Percentiles rank a stretch among this genome's conserved stretches.
phyloP scores from a whole-genome alignment of 2,797 vertebrate species.

The Tachyglossus aculeatus region DNA sequence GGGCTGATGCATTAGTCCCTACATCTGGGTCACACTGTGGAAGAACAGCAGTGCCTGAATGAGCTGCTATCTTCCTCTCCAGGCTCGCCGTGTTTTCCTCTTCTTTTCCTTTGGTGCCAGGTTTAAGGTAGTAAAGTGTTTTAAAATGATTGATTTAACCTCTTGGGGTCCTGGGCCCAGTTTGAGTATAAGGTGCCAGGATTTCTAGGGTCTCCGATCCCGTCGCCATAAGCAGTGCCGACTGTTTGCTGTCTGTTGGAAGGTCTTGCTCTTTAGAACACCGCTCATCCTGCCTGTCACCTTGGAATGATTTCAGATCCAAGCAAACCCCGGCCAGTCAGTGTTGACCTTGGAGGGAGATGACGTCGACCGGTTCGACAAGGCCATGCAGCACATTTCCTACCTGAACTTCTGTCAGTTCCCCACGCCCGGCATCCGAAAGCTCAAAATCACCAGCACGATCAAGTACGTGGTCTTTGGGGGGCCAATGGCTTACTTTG shows the following conservation, averaged over 20 bases:
- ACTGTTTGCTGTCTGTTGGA: background rate
- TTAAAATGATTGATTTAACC: background rate
- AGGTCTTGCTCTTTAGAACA: rapidly evolving
- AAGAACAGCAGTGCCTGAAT: too few relatives aligned
- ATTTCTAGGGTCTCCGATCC: background rate
- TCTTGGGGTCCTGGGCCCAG: background rate
- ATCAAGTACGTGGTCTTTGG: conserved; percentile 90
- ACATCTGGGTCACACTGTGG: too few relatives aligned
- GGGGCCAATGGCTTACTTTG: too few relatives aligned
- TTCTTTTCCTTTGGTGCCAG: too few relatives aligned
- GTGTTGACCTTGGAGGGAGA: conserved; percentile 88
- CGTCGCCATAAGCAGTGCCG: background rate
- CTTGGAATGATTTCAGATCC: conserved; percentile 75
- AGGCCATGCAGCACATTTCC: conserved; percentile 92
- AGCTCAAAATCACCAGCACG: conserved; percentile 85
- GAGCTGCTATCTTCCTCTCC: too few relatives aligned
- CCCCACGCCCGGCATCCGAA: conserved; percentile 93
- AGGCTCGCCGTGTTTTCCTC: too few relatives aligned
- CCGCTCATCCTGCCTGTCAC: rapidly evolving
- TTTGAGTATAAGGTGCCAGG: too few relatives aligned
- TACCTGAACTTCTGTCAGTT: conserved; percentile 97
- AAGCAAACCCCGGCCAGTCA: conserved; percentile 88
- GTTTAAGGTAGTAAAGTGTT: background rate
- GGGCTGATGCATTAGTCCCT: too few relatives aligned
- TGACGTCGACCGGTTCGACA: conserved; percentile 87